These are phyloP conservation scores for Phodopus roborovskii DNA, from an alignment of 2,113 vertebrate species.

Conservation along the genomic window DNA sequence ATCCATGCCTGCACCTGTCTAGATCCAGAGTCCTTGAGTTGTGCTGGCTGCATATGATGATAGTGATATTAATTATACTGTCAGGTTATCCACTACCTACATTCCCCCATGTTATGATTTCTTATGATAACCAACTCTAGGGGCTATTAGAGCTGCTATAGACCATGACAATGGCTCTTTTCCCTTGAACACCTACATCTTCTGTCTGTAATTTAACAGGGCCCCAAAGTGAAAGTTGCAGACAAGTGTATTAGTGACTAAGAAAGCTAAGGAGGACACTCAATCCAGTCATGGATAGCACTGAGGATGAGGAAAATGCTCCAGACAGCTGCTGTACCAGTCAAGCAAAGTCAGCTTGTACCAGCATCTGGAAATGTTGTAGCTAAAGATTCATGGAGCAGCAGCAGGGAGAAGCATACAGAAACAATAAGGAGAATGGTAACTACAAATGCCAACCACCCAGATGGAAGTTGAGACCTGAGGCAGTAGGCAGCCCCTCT, in stretches of 20 bases:
- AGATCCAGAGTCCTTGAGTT: background rate
- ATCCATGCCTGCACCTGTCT: no score
- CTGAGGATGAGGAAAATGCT: background rate
- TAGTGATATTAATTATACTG: background rate
- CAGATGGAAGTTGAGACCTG: constrained; percentile 80
- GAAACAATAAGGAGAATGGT: constrained; percentile 47
- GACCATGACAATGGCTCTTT: background rate
- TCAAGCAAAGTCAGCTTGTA: no score
- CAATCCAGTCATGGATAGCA: background rate
- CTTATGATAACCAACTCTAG: no score
- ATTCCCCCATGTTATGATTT: background rate
- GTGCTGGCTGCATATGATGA: background rate
- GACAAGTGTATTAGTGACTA: background rate
- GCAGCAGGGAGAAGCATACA: background rate
- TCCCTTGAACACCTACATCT: background rate
- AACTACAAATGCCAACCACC: constrained; percentile 82
- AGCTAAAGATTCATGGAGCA: background rate
- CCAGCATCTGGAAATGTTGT: background rate
- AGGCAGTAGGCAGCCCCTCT: constrained; percentile 59
- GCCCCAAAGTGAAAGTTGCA: background rate
- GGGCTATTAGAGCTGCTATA: background rate
- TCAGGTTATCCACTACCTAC: background rate
- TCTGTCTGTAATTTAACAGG: background rate
- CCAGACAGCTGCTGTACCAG: background rate
- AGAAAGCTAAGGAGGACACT: background rate